Evolutionary conservation across 2,113 vertebrate species (phyloP).

Genomic region (Lanius collurio): DNA sequence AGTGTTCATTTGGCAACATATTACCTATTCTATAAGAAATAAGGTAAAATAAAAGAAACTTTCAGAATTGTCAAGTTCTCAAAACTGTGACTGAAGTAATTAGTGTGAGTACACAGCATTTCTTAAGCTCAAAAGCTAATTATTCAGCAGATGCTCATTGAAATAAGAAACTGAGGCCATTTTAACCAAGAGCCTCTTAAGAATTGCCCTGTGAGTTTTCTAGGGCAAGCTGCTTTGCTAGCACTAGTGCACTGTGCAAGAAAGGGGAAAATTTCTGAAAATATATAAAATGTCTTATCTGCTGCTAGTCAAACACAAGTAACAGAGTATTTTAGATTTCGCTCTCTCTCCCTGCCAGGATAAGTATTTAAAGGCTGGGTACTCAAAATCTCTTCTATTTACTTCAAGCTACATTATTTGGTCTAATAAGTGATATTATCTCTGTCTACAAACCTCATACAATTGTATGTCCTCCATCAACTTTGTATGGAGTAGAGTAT

Average conservation of each 20-base stretch:
- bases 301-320: background rate
- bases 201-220: background rate
- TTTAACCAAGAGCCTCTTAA: background rate
- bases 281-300: background rate
- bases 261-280: background rate
- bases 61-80: background rate
- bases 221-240: background rate
- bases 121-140: background rate
- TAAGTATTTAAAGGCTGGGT: background rate
- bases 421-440: background rate
- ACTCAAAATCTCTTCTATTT: background rate
- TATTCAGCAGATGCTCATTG: background rate
- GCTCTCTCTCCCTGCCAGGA: background rate
- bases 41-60: background rate
- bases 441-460: background rate
- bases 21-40: background rate
- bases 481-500: background rate
- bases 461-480: background rate
- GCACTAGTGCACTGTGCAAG: too few species aligned
- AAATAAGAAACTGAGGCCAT: background rate
- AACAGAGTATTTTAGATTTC: background rate
- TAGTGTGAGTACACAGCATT: background rate
- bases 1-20: background rate
- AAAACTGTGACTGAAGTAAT: background rate
- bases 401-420: background rate